Evolutionary conservation across 2,888 invertebrate species (phyloP).

Genomic region (Azorinus chamasolen): DNA sequence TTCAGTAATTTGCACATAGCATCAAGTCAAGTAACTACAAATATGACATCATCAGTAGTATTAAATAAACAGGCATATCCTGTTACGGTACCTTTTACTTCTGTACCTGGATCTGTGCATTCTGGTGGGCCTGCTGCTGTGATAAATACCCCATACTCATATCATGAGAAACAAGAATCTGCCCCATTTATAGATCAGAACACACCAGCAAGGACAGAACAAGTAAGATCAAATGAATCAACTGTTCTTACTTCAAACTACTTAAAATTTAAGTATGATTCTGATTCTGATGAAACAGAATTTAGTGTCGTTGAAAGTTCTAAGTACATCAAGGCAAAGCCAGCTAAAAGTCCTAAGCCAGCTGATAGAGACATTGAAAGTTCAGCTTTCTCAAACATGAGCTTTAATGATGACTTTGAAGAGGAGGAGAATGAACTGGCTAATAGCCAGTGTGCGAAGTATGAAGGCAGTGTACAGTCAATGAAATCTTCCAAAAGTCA

Average conservation of each 20-base stretch:
- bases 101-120: background rate
- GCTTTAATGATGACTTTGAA: conserved; percentile 81
- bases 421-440: conserved; percentile 63
- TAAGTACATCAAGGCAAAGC: conserved; percentile 64
- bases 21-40: no score
- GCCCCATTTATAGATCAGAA: conserved; percentile 20
- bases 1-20: conserved; percentile 56
- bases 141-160: no score
- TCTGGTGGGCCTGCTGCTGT: no score
- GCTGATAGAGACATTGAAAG: conserved; percentile 70
- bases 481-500: conserved; percentile 50
- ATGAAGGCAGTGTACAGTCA: conserved; percentile 28
- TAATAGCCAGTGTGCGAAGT: conserved; percentile 22
- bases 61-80: no score
- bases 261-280: conserved; percentile 56
- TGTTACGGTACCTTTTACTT: conserved; percentile 1
- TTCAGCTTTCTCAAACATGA: conserved; percentile 82
- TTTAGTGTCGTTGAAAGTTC: conserved; percentile 57
- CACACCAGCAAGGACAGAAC: conserved; percentile 13
- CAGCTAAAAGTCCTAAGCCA: conserved; percentile 58
- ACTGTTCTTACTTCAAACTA: conserved; percentile 47
- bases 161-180: background rate
- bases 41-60: no score
- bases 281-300: conserved; percentile 45
- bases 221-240: conserved; percentile 21